A percentile compares a stretch with the other conserved stretches of the same genome.
Conservation (phyloP, 1,140 invertebrate species). For the Drosophila arizonae region DNA sequence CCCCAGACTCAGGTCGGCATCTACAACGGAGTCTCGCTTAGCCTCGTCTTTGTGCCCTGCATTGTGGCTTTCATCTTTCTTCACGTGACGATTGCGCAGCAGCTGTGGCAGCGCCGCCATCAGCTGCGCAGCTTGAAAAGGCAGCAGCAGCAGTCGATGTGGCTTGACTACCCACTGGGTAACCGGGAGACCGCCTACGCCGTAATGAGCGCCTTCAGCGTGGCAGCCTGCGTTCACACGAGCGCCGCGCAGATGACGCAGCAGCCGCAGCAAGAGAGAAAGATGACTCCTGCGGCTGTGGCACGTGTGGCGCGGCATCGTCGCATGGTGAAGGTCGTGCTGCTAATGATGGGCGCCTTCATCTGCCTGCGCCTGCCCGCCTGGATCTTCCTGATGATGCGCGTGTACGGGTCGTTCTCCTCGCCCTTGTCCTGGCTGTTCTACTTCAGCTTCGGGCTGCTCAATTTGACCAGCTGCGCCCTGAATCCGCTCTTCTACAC, state of each 20-base stretch:
- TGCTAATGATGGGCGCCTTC: slow-evolving; percentile 84
- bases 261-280: slow-evolving; percentile 7
- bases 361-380: slow-evolving; percentile 84
- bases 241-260: neutral
- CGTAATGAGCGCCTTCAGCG: slow-evolving; percentile 50
- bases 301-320: slow-evolving; percentile 83
- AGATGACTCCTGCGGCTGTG: slow-evolving; percentile 33
- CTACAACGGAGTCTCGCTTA: slow-evolving; percentile 83
- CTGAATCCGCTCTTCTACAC: slow-evolving; percentile 85
- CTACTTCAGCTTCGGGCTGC: slow-evolving; percentile 82
- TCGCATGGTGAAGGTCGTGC: slow-evolving; percentile 84
- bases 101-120: slow-evolving; percentile 82
- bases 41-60: slow-evolving; percentile 84
- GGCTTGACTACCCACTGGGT: slow-evolving; percentile 35
- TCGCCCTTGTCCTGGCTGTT: slow-evolving; percentile 82
- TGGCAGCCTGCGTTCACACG: slow-evolving; percentile 46
- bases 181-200: slow-evolving; percentile 44
- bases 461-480: slow-evolving; percentile 84
- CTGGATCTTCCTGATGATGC: slow-evolving; percentile 84
- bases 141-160: slow-evolving; percentile 19
- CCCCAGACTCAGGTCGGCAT: slow-evolving; percentile 48
- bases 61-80: slow-evolving; percentile 84
- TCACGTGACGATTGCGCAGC: slow-evolving; percentile 84
- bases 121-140: slow-evolving; percentile 47
- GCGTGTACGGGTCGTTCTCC: slow-evolving; percentile 73